Evolutionary conservation across 2,888 invertebrate species (phyloP).

Genomic region (Mythimna loreyi): DNA sequence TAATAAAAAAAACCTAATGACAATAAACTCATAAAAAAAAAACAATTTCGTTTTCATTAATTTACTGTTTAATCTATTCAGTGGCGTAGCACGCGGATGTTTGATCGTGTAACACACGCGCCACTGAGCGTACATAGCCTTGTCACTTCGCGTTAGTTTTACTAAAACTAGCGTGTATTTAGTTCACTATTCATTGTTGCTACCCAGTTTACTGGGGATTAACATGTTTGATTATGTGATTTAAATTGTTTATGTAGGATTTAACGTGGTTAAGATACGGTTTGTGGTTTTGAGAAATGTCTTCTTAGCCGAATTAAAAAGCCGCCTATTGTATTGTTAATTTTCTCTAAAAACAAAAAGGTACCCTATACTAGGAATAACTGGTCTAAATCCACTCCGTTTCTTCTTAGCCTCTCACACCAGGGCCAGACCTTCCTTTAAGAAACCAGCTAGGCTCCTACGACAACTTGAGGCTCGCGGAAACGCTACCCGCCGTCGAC

Average conservation of each 20-base stretch:
- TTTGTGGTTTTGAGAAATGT: background rate
- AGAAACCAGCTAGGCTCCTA: too few species aligned
- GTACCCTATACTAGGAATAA: too few species aligned
- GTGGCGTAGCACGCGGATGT: slow-evolving; percentile 63
- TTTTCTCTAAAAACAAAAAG: too few species aligned
- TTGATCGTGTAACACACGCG: slow-evolving; percentile 61
- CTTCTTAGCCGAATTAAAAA: too few species aligned
- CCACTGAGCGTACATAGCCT: slow-evolving; percentile 65
- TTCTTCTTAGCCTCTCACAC: too few species aligned
- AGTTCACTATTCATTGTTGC: slow-evolving; percentile 51
- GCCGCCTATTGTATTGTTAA: too few species aligned
- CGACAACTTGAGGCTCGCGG: too few species aligned
- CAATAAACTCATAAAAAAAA: background rate
- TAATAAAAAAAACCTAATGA: too few species aligned
- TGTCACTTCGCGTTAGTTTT: slow-evolving; percentile 66
- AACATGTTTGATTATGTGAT: slow-evolving; percentile 31
- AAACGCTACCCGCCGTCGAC: too few species aligned
- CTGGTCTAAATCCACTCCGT: too few species aligned
- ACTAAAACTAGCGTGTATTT: slow-evolving; percentile 56
- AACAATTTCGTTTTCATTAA: slow-evolving; percentile 24
- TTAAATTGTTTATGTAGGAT: slow-evolving; percentile 30
- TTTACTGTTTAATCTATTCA: slow-evolving; percentile 43
- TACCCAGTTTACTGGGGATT: slow-evolving; percentile 31
- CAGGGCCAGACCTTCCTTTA: too few species aligned
- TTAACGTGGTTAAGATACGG: slow-evolving; percentile 20